Evolutionary conservation across 2,113 vertebrate genomes (phyloP), one percentile per base, ranked within the genome.

Genomic region (Alexandromys fortis): DNA sequence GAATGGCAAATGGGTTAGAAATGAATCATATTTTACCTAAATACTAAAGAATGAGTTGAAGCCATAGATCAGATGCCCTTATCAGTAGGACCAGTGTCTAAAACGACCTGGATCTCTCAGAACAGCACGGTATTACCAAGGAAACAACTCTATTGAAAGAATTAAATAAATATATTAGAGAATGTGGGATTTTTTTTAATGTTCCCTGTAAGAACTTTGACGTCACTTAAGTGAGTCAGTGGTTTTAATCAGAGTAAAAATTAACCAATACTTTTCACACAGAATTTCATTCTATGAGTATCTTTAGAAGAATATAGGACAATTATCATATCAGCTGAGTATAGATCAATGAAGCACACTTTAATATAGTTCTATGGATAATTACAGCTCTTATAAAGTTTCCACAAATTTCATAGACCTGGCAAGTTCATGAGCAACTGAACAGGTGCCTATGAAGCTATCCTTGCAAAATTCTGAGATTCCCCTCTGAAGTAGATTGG

Each of bases 271-370:
- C 1, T 22, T 65, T 91, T 55, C 45, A 21, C 35, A 82, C 22
- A 58, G 77, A 82, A 38, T 12, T 17, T 93, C 7, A n/a, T 38
- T 14, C 0, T 67, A 0, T 61, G 33, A 67, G 1, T 77, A 82
- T 3, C 38, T 73, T 89, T 90, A 83, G 68, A 93, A 96, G 5
- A 94, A 96, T 97, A 86, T 82, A 21, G 17, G 9, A 58, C 0
- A 1, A 76, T 92, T 94, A 89, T 42, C 82, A 35, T 52, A 14
- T 85, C n/a, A 81, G 10, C 0, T 89, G 86, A 89, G 11, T 5
- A 68, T 79, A 65, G 65, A 16, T 68, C 81, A 87, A 65, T 75
- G 16, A 87, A 68, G 11, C 38, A 78, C 73, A 91, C 42, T 68
- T 28, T 70, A 45, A 13, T 35, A 12, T 61, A 26, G 5, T 5